Evolutionary conservation across 2,888 invertebrate species (phyloP), one percentile per base, ranked within the genome.

Genomic region (Sturmia bella): DNA sequence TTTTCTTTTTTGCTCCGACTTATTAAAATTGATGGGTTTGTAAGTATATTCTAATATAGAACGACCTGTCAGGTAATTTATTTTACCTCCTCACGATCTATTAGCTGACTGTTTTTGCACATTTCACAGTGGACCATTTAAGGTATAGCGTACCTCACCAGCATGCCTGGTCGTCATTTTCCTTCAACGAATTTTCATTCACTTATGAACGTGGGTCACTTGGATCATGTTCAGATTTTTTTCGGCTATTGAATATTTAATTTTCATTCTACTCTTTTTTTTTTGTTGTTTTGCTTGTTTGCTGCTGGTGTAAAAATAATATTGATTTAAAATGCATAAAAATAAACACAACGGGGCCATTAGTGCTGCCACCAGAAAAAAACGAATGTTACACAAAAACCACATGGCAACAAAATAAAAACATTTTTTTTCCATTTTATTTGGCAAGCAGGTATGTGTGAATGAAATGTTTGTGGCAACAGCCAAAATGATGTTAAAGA

Each of bases 321-420:
- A 82, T 78, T 70, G 77, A 82, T 82, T 82, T 78, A 57, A 77
- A 77, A 77, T 69, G 52, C 37, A 57, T 57, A 57, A 77, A 69
- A 73, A 41, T 63, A 56, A 81, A 73, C 72, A 45, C 59, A 82
- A 82, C 78, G 74, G 74, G 77, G 74, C 52, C 69, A 77, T 73
- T 73, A 63, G 56, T 52, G 69, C 64, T 69, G 43, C 77, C 63
- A 82, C 70, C 24, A 61, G 17, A 66, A 66, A 52, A 77, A 37
- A 41, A 27, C 39, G 15, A 12, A 39, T 37, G 7, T 27, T 41
- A 13, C 1, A 41, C 4, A 24, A 21, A 50, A 39, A 54, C 21
- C 13, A 43, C 6, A 9, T n/a, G 24, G 32, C 17, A n/a, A 52
- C 21, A 24, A 45, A 24, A 59, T 2, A 15, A 11, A 61, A 43